A percentile compares a stretch with the other conserved stretches of the same genome.
phyloP scores from a whole-genome alignment of 92 coral and sea anemone species.

The Bergia sp. region DNA sequence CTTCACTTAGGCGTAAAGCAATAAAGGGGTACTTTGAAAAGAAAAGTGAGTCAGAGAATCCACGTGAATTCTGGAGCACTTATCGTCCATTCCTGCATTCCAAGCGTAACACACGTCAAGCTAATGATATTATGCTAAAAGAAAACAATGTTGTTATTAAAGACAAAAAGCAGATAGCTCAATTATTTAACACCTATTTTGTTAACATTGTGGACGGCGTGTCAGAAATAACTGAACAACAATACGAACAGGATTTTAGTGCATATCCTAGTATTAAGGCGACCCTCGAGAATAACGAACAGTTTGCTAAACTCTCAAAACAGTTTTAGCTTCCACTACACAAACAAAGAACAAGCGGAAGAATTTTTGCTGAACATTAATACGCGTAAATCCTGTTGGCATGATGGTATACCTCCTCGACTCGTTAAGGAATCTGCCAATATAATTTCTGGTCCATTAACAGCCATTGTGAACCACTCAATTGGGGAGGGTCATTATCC shows the following conservation, averaged over 20 bases:
- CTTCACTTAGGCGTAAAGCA: slow-evolving; percentile 27
- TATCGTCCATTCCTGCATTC: background rate
- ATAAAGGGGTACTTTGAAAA: slow-evolving; percentile 18
- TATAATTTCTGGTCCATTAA: too few species aligned
- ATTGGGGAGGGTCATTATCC: too few species aligned
- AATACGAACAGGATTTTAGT: slow-evolving; percentile 25
- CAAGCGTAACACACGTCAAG: slow-evolving; percentile 1
- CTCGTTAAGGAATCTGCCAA: too few species aligned
- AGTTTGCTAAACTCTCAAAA: background rate
- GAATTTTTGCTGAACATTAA: slow-evolving; percentile 27
- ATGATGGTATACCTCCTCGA: background rate
- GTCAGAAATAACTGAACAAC: background rate
- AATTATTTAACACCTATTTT: too few species aligned
- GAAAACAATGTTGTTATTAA: slow-evolving; percentile 7
- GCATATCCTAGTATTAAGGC: slow-evolving; percentile 20
- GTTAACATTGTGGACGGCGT: too few species aligned
- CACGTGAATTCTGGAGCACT: slow-evolving; percentile 26
- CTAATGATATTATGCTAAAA: slow-evolving; percentile 44
- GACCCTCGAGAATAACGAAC: background rate
- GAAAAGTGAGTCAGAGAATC: slow-evolving; percentile 23
- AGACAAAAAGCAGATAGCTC: background rate
- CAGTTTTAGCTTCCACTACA: slow-evolving; percentile 30
- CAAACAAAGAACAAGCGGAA: background rate
- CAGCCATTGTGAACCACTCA: background rate
- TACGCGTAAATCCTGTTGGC: slow-evolving; percentile 42